Base-by-base conservation (phyloP, 2,113 vertebrate genomes). In the Sinocyclocheilus rhinocerous region DNA sequence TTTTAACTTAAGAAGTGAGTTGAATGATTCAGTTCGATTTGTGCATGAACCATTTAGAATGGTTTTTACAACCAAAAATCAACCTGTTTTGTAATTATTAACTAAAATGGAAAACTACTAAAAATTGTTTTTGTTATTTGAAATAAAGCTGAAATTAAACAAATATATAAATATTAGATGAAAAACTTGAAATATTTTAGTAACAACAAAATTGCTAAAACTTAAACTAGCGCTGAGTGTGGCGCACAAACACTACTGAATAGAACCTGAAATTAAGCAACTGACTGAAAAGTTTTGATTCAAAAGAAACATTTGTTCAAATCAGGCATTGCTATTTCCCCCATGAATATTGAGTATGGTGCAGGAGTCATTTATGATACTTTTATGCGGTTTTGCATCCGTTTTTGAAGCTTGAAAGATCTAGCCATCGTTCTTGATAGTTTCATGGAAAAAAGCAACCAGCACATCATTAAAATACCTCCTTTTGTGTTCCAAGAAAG, bases 321-420 rank as follows among this genome's bases (percentile, higher is more conserved):
- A 20, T 70, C 29, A 18, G 33, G 33, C 5, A 13, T 13, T 75
- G 5, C 39, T 24, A 75, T 22, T 75, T 45, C 22, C 72, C 22
- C 8, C 22, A 75, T 48, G 22, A 48, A 48, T 75, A 12, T 13
- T 20, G 6, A 75, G 72, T 24, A 75, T 6, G 12, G 12, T 0
- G 12, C 39, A 75, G 22, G 0, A 75, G 55, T 59, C 55, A 22
- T 22, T 75, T 4, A 75, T 24, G 6, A 24, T 75, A 75, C 72
- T 76, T 26, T 76, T 26, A 76, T 48, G 22, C 50, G n/a, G 42
- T 50, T 76, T 76, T 15, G n/a, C n/a, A 15, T 50, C 42, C 42
- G 9, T 77, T 61, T 77, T 55, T 55, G 76, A 77, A 77, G 15
- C 50, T 4, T 77, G 45, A 55, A 55, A 77, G 24, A 55, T 77